phyloP scores from a whole-genome alignment of 35 echinoderm and acorn worm species.

The Patiria miniata region DNA sequence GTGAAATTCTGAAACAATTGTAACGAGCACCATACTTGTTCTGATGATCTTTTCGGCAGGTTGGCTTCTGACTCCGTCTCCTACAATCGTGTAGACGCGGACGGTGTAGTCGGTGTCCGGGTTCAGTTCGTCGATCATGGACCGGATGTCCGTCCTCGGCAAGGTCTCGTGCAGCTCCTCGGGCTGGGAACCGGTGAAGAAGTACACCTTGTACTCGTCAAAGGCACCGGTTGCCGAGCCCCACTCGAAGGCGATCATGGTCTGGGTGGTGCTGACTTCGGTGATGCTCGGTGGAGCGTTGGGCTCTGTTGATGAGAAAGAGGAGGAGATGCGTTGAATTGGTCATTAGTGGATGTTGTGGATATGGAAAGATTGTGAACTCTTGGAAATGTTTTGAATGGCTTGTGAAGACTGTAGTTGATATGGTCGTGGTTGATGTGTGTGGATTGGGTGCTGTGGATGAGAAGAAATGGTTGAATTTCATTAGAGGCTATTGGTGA shows the following conservation, averaged over 20 bases:
- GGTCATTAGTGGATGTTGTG: no score
- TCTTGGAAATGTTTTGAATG: no score
- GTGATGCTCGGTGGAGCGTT: constrained; percentile 43
- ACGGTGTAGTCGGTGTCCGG: constrained; percentile 53
- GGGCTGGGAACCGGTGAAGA: not conserved
- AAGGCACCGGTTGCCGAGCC: constrained; percentile 44
- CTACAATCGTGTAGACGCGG: constrained; percentile 38
- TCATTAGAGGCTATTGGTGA: no score
- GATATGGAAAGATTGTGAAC: no score
- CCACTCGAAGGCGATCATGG: constrained; percentile 51
- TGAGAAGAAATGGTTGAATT: no score
- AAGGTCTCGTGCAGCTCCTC: not conserved
- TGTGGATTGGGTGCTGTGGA: no score
- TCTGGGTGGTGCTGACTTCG: constrained; percentile 35
- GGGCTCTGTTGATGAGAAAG: constrained; percentile 34
- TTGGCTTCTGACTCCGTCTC: not conserved
- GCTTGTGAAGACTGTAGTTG: no score
- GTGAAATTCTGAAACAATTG: no score
- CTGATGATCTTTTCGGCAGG: not conserved
- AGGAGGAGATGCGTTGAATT: no score
- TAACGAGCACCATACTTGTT: constrained; percentile 19
- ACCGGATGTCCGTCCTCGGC: not conserved
- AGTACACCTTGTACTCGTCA: constrained; percentile 48
- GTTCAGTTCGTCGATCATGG: constrained; percentile 34
- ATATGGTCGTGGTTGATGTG: no score